Percentiles rank a stretch among this genome's conserved stretches.
Conservation (phyloP, 2,113 vertebrate species). For the Vimba vimba region DNA sequence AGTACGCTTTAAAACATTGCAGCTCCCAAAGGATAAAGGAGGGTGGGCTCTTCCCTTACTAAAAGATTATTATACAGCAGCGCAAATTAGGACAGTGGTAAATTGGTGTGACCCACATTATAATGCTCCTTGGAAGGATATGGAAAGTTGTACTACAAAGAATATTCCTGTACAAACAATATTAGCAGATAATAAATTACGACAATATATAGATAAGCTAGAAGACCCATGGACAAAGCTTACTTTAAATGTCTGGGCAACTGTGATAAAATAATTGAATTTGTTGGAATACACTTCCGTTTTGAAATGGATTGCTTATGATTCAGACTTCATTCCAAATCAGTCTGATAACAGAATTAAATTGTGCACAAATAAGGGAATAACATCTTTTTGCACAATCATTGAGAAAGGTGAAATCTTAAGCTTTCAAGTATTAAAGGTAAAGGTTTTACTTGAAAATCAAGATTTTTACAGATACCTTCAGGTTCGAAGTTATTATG, state of each 20-base stretch:
- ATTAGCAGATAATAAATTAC: background rate
- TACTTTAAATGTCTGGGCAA: background rate
- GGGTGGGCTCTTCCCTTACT: no score
- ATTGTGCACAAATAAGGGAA: background rate
- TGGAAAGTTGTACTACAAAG: background rate
- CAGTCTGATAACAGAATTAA: background rate
- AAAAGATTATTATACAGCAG: background rate
- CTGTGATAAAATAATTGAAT: background rate
- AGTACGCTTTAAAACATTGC: background rate
- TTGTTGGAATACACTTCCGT: background rate
- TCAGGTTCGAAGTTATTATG: background rate
- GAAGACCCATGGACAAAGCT: background rate
- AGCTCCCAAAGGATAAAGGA: background rate
- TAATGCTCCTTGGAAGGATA: background rate
- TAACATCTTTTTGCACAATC: background rate
- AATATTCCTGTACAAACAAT: background rate
- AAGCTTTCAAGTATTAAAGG: background rate
- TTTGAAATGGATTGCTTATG: background rate
- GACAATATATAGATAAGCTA: background rate
- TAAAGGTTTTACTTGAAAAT: background rate
- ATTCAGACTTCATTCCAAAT: background rate
- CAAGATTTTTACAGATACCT: constrained; percentile 2
- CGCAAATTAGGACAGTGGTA: background rate
- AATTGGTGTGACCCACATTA: constrained; percentile 13
- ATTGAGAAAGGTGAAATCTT: background rate